Percentiles rank a stretch among this genome's conserved stretches.
Conservation (phyloP, 2,797 vertebrate genomes). For the Microctenopoma stevenorrisi region DNA sequence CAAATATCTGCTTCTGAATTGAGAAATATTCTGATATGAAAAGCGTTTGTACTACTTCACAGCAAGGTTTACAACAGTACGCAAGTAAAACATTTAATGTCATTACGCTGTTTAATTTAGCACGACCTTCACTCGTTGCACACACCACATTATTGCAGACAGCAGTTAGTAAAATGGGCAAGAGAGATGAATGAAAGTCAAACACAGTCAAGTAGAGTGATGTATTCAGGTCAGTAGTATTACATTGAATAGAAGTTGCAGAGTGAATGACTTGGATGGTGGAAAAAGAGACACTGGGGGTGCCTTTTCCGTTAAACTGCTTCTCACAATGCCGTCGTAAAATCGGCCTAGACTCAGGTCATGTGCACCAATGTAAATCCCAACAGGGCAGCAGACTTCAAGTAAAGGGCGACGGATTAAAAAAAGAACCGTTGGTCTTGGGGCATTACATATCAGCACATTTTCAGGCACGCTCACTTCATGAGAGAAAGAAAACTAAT, state of each 20-base stretch:
- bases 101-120: slow-evolving; percentile 43
- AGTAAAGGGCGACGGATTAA: slow-evolving; percentile 50
- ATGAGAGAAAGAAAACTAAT: slow-evolving; percentile 65
- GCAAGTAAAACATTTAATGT: slow-evolving; percentile 22
- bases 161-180: slow-evolving; percentile 61
- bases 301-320: slow-evolving; percentile 25
- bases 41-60: slow-evolving; percentile 28
- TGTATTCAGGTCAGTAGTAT: slow-evolving; percentile 47
- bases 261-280: slow-evolving; percentile 38
- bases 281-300: slow-evolving; percentile 24
- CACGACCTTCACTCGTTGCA: slow-evolving; percentile 37
- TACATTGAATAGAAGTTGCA: slow-evolving; percentile 49
- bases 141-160: slow-evolving; percentile 36
- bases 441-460: slow-evolving; percentile 67
- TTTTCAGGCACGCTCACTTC: slow-evolving; percentile 59
- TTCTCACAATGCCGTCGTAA: slow-evolving; percentile 38
- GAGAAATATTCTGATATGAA: slow-evolving; percentile 2
- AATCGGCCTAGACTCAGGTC: slow-evolving; percentile 62
- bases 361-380: slow-evolving; percentile 63
- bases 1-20: neutral
- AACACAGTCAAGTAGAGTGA: slow-evolving; percentile 51
- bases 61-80: slow-evolving; percentile 25
- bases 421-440: slow-evolving; percentile 62
- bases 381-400: slow-evolving; percentile 67
- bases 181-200: slow-evolving; percentile 59